These are phyloP conservation scores for Acrobasis suavella DNA, from an alignment of 2,888 invertebrate species.

Conservation along the genomic window DNA sequence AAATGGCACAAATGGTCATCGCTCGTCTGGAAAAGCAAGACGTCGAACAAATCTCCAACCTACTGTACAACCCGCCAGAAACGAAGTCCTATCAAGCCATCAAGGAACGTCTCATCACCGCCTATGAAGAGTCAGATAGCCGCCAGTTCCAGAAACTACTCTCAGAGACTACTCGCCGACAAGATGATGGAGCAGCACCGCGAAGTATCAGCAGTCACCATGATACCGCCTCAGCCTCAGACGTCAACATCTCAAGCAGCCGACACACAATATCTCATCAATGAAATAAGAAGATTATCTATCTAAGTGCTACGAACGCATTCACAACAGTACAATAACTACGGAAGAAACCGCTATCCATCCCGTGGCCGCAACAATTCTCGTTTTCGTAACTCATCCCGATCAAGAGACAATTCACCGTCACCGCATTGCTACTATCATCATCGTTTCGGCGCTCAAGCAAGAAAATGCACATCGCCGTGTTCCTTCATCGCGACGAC, in stretches of 20 bases:
- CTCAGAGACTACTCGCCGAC: background rate
- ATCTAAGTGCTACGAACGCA: no score
- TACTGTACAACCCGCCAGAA: slow-evolving; percentile 29
- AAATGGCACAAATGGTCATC: slow-evolving; percentile 29
- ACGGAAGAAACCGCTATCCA: no score
- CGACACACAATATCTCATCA: no score
- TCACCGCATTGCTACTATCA: background rate
- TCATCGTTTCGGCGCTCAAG: background rate
- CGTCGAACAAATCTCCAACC: slow-evolving; percentile 31
- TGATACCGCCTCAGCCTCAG: background rate
- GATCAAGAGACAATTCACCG: no score
- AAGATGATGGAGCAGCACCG: slow-evolving; percentile 9
- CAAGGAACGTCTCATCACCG: slow-evolving; percentile 19
- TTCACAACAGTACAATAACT: no score
- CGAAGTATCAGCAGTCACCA: background rate
- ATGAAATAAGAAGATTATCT: no score
- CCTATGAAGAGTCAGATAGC: slow-evolving; percentile 28
- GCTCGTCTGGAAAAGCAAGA: slow-evolving; percentile 30
- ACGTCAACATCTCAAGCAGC: no score
- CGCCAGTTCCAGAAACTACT: slow-evolving; percentile 27
- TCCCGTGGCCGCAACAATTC: no score
- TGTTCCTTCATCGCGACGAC: no score
- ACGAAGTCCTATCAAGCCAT: slow-evolving; percentile 14
- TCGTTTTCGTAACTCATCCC: no score
- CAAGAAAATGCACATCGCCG: no score